Conservation (phyloP, 2,113 vertebrate genomes). For the Sclerurus mexicanus region DNA sequence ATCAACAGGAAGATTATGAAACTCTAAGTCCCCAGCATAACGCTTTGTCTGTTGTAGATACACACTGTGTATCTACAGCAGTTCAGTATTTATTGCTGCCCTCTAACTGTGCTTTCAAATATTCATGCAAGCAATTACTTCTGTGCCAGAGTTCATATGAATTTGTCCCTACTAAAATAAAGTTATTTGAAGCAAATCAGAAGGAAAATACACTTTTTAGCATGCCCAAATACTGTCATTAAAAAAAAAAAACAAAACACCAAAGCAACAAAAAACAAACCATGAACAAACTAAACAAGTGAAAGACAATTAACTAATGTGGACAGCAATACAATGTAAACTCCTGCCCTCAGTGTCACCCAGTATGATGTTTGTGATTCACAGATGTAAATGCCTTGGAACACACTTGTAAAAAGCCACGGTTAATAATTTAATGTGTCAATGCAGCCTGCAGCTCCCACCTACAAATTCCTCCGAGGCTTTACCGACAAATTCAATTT, state of each 20-base stretch:
- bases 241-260: neutral
- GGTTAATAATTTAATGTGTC: neutral
- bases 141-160: neutral
- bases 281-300: neutral
- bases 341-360: conserved; percentile 6
- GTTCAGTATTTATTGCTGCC: neutral
- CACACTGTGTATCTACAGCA: neutral
- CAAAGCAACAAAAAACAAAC: neutral
- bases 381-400: neutral
- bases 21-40: neutral
- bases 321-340: conserved; percentile 28
- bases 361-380: conserved; percentile 20
- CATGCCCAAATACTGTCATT: neutral
- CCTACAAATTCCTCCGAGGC: neutral
- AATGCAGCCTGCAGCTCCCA: neutral
- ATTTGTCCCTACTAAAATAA: conserved; percentile 16
- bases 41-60: neutral
- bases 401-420: neutral
- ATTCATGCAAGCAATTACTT: neutral
- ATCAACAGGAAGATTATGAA: neutral
- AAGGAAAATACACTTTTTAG: neutral
- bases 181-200: neutral
- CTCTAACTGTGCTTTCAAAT: conserved; percentile 12
- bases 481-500: neutral
- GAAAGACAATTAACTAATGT: conserved; percentile 48